Percentiles rank a stretch among this genome's conserved stretches.
These are phyloP conservation scores for Myiagra hebetior DNA, from an alignment of 2,113 vertebrate species.

Conservation along the genomic window DNA sequence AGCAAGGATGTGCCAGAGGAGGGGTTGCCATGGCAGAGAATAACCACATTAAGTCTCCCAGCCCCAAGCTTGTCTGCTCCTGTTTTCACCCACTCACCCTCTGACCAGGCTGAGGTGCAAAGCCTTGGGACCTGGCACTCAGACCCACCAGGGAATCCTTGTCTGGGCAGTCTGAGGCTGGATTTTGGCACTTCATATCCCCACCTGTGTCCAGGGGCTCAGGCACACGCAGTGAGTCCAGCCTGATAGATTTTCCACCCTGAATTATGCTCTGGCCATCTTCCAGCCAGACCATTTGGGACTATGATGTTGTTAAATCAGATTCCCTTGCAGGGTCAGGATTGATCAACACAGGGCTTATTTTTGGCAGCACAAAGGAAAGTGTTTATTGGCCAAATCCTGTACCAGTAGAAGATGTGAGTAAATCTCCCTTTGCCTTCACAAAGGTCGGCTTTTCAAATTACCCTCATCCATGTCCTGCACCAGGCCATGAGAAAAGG, in stretches of 20 bases:
- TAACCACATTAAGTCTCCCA: not conserved
- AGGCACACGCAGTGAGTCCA: fast-evolving
- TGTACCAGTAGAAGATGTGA: not conserved
- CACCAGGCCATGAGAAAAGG: not conserved
- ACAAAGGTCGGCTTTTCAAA: not conserved
- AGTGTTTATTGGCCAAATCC: not conserved
- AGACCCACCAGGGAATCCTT: not conserved
- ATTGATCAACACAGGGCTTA: not conserved
- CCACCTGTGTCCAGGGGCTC: not conserved
- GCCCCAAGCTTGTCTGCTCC: not conserved
- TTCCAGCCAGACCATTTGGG: not conserved
- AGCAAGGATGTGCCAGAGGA: not conserved
- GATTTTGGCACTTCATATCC: not conserved
- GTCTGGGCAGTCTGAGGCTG: not conserved
- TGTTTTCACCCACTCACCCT: not conserved
- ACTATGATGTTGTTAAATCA: not conserved
- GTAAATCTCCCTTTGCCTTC: not conserved
- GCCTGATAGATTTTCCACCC: not conserved
- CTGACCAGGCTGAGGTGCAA: not conserved
- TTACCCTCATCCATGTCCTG: not conserved
- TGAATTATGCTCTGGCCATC: not conserved
- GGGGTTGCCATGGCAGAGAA: not conserved
- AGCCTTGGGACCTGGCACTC: fast-evolving
- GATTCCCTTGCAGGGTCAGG: not conserved
- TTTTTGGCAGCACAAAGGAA: not conserved